Percentiles rank a stretch among this genome's conserved stretches.
phyloP scores from a whole-genome alignment of 2,797 vertebrate species.

The Linurgus olivaceus region DNA sequence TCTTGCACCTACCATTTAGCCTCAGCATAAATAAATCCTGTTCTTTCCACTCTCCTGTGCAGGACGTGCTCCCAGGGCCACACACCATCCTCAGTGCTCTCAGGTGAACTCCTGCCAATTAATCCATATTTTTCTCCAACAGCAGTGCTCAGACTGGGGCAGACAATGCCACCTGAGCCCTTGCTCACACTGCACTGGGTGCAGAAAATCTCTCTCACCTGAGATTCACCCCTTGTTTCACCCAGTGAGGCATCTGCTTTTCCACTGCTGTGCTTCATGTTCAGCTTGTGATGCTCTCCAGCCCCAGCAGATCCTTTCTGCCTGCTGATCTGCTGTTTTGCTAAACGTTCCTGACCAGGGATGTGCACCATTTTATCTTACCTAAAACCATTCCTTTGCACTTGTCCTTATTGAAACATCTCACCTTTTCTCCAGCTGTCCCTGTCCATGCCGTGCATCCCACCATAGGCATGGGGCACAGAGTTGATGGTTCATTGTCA shows the following conservation, averaged over 20 bases:
- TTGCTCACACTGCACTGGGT: background rate
- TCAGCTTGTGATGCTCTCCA: background rate
- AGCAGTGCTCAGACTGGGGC: background rate
- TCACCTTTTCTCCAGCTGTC: background rate
- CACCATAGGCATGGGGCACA: background rate
- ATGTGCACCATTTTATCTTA: background rate
- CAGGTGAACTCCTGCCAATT: background rate
- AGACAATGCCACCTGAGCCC: background rate
- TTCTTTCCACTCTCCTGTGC: background rate
- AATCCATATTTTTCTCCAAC: background rate
- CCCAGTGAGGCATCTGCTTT: background rate
- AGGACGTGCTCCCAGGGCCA: rapidly evolving
- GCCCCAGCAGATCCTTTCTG: background rate
- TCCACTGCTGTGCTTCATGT: rapidly evolving
- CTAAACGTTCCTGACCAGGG: rapidly evolving
- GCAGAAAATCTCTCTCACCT: background rate
- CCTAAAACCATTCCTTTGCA: background rate
- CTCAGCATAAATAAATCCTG: background rate
- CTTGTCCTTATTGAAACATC: background rate
- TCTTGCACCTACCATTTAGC: background rate
- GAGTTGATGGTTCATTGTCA: rapidly evolving
- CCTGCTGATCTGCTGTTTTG: background rate
- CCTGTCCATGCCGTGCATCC: background rate
- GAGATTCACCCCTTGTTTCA: background rate
- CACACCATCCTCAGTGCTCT: background rate